Evolutionary conservation across 2,888 invertebrate species (phyloP), one percentile per base, ranked within the genome.

Genomic region (Callyntrura guangdongensis): DNA sequence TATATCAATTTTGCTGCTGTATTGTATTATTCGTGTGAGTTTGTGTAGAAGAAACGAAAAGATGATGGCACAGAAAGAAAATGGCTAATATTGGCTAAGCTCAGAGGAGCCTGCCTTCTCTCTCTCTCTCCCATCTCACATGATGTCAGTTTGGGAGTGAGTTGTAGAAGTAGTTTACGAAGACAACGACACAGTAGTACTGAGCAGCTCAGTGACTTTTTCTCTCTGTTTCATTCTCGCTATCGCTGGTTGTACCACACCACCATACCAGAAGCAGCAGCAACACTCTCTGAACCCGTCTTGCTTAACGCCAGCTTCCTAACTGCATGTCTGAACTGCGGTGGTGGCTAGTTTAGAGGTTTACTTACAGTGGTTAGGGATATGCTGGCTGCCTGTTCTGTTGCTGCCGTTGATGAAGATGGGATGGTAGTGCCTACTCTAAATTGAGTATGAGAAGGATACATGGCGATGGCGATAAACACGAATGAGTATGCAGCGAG

Each of bases 161-260:
- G 22, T 25, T 9, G 77, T 36, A 79, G 82, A 45, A 56, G 79
- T 81, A 61, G 59, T 56, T 82, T 82, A 64, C 82, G 64, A 45
- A 45, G 36, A 82, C 82, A 64, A 64, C 64, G 82, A 82, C 82
- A 64, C 61, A 36, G 45, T 25, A 36, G 47, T 82, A 82, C 82
- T 82, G 61, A 82, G 86, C 74, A 25, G 77, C 61, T 77, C 86
- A 74, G 74, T 61, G 77, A 77, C 74, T 86, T 59, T 59, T 86
- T 74, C 77, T 56, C 64, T 82, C 61, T 45, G 61, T 82, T 82
- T 82, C 82, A 82, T 82, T 82, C 82, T 82, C 82, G 17, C 20
- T 25, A 14, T 59, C 59, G 17, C 59, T 79, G 36, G 36, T 36
- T 36, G 36, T 36, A 36, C 36, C 36, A 36, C 36, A 36, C 6